phyloP scores from a whole-genome alignment of 2,888 invertebrate genomes.

The Mesopsocus fuscifrons region DNA sequence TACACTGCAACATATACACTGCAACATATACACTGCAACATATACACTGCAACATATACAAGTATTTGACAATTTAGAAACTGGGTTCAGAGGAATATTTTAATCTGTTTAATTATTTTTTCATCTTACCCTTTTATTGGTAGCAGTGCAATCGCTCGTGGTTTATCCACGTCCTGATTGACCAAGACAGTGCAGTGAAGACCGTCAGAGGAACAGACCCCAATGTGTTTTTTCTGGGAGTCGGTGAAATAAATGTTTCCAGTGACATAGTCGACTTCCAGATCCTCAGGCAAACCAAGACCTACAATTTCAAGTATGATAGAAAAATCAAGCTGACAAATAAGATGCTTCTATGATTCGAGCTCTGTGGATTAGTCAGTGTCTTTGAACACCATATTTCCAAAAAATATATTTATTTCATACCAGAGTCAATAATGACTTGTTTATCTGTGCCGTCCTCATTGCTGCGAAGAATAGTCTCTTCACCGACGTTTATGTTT shows the following conservation, averaged over 20 bases:
- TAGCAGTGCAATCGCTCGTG: constrained; percentile 48
- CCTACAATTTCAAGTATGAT: constrained; percentile 34
- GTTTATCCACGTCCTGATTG: constrained; percentile 38
- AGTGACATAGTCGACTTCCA: constrained; percentile 60
- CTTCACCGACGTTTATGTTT: constrained; percentile 45
- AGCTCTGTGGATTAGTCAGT: too few relatives aligned
- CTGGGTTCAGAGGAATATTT: too few relatives aligned
- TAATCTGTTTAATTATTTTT: too few relatives aligned
- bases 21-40: too few relatives aligned
- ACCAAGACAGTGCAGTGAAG: constrained; percentile 41
- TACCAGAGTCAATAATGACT: constrained; percentile 28
- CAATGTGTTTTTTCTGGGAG: constrained; percentile 44
- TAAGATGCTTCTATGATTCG: too few relatives aligned
- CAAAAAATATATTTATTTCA: constrained; percentile 11
- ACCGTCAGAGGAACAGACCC: constrained; percentile 51
- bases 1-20: too few relatives aligned
- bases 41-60: constrained; percentile 14
- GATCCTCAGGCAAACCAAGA: constrained; percentile 49
- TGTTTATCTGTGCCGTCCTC: constrained; percentile 40
- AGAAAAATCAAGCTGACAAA: too few relatives aligned
- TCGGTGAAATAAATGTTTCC: constrained; percentile 71
- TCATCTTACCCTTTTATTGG: constrained; percentile 39
- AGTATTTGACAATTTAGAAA: constrained; percentile 9
- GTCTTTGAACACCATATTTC: constrained; percentile 18
- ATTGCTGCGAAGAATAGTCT: constrained; percentile 44